These are phyloP conservation scores for Serinus canaria DNA, from an alignment of 2,113 vertebrate genomes.

Conservation along the genomic window DNA sequence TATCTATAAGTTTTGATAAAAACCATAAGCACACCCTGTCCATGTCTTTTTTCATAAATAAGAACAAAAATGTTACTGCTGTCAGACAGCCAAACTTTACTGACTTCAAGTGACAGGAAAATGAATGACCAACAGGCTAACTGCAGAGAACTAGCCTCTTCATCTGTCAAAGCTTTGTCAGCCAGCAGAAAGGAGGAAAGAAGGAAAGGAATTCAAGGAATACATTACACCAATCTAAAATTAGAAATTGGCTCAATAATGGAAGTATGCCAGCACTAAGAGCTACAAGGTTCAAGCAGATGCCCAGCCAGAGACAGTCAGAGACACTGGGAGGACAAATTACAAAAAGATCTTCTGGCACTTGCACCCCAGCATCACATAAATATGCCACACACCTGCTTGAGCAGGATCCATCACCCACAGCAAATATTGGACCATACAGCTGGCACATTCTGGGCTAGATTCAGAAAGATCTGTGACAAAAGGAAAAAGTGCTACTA, in stretches of 20 bases:
- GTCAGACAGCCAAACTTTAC: conserved; percentile 27
- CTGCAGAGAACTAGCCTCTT: conserved; percentile 37
- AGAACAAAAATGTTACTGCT: not conserved
- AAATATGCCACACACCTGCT: not conserved
- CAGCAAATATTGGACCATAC: not conserved
- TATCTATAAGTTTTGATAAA: not conserved
- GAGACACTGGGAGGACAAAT: conserved; percentile 25
- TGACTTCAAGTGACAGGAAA: not conserved
- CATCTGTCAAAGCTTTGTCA: conserved; percentile 48
- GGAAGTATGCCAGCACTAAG: conserved; percentile 5
- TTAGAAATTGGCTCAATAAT: not conserved
- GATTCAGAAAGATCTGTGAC: not conserved
- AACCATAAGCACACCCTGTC: not conserved
- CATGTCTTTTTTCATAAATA: not conserved
- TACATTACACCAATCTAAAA: conserved; percentile 34
- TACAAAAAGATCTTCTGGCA: conserved; percentile 18
- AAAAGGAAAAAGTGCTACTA: not conserved
- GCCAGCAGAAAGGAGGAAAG: not conserved
- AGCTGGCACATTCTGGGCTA: not conserved
- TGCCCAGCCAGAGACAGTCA: conserved; percentile 20
- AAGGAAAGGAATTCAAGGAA: conserved; percentile 25
- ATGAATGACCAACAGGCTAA: conserved; percentile 23
- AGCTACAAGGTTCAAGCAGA: conserved; percentile 31
- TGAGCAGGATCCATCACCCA: not conserved
- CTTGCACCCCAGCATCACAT: not conserved